phyloP scores from a whole-genome alignment of 2,113 vertebrate genomes.

The Candoia aspera region DNA sequence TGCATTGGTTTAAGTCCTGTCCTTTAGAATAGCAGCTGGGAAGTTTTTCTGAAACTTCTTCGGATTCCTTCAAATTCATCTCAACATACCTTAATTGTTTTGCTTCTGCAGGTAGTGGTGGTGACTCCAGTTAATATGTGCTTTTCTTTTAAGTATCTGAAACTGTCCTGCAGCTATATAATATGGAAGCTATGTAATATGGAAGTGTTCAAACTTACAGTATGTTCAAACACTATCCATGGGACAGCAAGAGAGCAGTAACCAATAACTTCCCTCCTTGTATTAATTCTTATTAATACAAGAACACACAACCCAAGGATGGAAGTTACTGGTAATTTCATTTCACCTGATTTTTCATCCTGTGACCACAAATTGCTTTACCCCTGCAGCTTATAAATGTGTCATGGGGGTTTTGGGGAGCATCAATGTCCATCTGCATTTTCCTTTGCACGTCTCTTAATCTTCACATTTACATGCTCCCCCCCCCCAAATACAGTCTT shows the following conservation, averaged over 20 bases:
- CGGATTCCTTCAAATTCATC: background rate
- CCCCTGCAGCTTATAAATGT: background rate
- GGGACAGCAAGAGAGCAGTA: background rate
- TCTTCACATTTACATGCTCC: background rate
- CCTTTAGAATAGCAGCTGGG: background rate
- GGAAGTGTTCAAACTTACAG: too few relatives aligned
- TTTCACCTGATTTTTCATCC: background rate
- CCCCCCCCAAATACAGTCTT: background rate
- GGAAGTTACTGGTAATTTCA: background rate
- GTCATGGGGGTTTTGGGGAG: background rate
- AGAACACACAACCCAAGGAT: background rate
- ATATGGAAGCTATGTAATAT: background rate
- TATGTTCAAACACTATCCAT: background rate
- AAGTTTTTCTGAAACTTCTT: background rate
- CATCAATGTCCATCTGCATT: background rate
- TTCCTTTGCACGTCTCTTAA: background rate
- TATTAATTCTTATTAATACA: too few relatives aligned
- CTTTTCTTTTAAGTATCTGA: background rate
- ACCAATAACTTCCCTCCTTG: too few relatives aligned
- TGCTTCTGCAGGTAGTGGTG: too few relatives aligned
- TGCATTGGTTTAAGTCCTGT: background rate
- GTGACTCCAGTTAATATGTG: background rate
- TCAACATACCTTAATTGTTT: background rate
- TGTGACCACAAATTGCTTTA: background rate
- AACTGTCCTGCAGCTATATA: background rate